Base-by-base conservation (phyloP, 2,113 vertebrate species). In the Sinocyclocheilus grahami region DNA sequence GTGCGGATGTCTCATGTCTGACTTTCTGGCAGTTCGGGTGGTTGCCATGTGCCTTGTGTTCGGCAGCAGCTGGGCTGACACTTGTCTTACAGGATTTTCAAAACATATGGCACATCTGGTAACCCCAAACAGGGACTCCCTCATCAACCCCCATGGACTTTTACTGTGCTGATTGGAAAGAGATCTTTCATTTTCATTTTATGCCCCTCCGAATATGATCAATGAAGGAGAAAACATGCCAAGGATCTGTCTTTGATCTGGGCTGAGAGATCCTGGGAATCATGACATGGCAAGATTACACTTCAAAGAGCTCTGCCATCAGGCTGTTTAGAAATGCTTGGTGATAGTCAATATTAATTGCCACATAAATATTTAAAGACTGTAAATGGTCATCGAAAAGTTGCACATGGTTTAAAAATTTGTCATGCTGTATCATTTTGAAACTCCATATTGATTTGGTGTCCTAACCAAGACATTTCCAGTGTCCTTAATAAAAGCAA, bases 51-150 rank as follows among this genome's bases (percentile, higher is more conserved):
- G 90, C 86, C 42, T 86, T 90, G 83, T 48, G 88, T 83, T 90
- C 79, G 60, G 88, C 89, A 90, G 89, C 92, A 92, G 91, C 91
- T 92, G 92, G 90, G 69, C 51, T 58, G 62, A 83, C 83, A 79
- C 51, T 91, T 91, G 89, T 87, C 91, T 92, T 53, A 14, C 77
- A 82, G 67, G 85, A 78, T 80, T 89, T 89, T 83, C 84, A 69
- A 58, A 83, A 79, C 46, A 87, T 90, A 91, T 91, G 55, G 87
- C 89, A 92, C 92, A 94, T 94, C 93, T 94, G 94, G 92, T 85
- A 89, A 87, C 86, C 89, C 88, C 90, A 92, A 92, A 85, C 90
- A 90, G 91, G 87, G 88, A 89, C 89, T 89, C 87, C 88, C 87
- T 75, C 86, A 88, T 37, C 65, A 75, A 74, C 77, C 86, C 13